These are phyloP conservation scores for Melospiza melodia DNA, from an alignment of 2,113 vertebrate genomes.

Conservation along the genomic window DNA sequence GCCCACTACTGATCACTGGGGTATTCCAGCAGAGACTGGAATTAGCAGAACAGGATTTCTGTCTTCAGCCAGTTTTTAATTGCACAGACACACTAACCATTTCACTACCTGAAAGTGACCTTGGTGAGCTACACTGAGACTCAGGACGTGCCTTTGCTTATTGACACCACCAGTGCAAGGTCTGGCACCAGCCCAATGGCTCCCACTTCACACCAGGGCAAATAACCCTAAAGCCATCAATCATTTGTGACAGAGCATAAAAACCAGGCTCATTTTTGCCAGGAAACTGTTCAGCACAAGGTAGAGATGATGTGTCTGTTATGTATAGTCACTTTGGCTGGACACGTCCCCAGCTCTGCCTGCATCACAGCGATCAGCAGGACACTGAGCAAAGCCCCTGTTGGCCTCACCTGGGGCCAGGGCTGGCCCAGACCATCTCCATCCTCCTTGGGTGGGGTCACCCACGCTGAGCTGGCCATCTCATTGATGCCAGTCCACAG, in stretches of 20 bases:
- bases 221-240: not conserved
- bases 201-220: not conserved
- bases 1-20: not conserved
- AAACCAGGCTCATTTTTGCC: not conserved
- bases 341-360: not conserved
- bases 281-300: not conserved
- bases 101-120: not conserved
- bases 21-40: not conserved
- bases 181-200: not conserved
- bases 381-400: not conserved
- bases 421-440: not conserved
- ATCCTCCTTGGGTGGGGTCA: not conserved
- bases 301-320: fast-evolving
- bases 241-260: not conserved
- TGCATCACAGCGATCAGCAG: not conserved
- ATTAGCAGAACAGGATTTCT: not conserved
- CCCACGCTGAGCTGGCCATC: not conserved
- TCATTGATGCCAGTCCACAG: fast-evolving
- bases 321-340: not conserved
- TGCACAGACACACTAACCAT: not conserved
- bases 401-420: fast-evolving
- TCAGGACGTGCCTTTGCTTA: not conserved
- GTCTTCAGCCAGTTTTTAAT: not conserved
- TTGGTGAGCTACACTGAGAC: not conserved
- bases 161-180: not conserved